phyloP scores from a whole-genome alignment of 2,113 vertebrate genomes.

The Micromys minutus region DNA sequence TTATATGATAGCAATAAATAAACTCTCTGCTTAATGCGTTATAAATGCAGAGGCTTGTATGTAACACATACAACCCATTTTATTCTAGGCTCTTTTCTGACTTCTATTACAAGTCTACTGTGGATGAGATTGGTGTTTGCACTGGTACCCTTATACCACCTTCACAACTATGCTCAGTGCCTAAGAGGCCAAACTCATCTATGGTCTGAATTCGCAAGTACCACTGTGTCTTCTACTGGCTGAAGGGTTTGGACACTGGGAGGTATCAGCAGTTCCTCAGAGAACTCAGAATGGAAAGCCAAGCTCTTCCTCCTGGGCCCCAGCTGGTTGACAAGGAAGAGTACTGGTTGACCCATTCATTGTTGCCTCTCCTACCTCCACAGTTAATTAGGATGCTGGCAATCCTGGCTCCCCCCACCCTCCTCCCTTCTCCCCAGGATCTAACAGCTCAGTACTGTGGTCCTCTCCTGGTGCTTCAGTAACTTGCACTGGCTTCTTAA shows the following conservation, averaged over 20 bases:
- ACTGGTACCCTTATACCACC: neutral
- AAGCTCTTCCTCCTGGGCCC: neutral
- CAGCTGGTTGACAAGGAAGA: neutral
- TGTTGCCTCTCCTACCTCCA: neutral
- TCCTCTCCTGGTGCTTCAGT: neutral
- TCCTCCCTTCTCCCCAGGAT: too few species aligned
- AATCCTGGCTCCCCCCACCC: neutral
- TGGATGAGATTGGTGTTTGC: neutral
- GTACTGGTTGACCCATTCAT: neutral
- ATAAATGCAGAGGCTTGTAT: neutral
- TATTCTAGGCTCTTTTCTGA: conserved; percentile 6
- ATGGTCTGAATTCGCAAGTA: neutral
- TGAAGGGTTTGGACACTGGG: neutral
- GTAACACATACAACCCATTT: neutral
- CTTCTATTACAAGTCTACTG: neutral
- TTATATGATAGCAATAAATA: neutral
- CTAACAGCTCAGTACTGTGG: neutral
- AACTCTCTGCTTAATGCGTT: too few species aligned
- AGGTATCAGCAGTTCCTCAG: neutral
- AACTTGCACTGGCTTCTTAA: neutral
- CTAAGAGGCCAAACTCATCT: neutral
- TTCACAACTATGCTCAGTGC: neutral
- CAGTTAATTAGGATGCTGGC: neutral
- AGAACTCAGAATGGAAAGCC: too few species aligned
- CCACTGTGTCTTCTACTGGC: neutral